Percentiles rank a stretch among this genome's conserved stretches.
Evolutionary conservation across 2,797 vertebrate genomes (phyloP).

Genomic region (Tamandua tetradactyla): DNA sequence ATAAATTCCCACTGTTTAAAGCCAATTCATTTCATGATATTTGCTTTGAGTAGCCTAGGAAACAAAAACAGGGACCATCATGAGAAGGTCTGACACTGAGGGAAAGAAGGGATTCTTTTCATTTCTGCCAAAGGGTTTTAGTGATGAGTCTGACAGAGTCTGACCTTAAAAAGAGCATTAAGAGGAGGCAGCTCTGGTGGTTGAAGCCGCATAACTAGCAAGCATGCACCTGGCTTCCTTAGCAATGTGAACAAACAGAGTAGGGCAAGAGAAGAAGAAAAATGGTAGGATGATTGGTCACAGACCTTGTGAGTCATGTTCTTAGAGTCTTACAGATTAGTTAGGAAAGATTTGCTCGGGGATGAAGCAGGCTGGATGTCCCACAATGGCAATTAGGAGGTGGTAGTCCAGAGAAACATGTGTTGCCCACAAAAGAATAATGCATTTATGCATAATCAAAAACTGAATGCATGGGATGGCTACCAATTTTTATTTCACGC

Average conservation of each 20-base stretch:
- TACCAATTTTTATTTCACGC: constrained; percentile 25
- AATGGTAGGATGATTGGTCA: background rate
- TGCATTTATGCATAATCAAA: constrained; percentile 17
- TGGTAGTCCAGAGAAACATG: background rate
- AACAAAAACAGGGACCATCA: background rate
- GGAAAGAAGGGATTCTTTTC: background rate
- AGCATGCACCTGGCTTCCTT: background rate
- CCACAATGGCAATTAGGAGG: constrained; percentile 28
- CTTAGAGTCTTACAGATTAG: background rate
- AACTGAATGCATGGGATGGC: background rate
- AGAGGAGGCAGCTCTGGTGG: background rate
- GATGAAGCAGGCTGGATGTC: background rate
- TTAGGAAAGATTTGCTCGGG: background rate
- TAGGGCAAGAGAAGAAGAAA: background rate
- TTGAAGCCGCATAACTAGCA: background rate
- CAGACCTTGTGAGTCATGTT: background rate
- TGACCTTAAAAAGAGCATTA: background rate
- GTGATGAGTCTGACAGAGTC: background rate
- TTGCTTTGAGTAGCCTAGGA: too few relatives aligned
- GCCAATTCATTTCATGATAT: too few relatives aligned
- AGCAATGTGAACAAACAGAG: background rate
- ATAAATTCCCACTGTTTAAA: too few relatives aligned
- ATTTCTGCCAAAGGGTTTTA: background rate
- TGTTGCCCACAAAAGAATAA: constrained; percentile 31
- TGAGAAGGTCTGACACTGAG: background rate